phyloP scores from a whole-genome alignment of 2,113 vertebrate species.

The Verasper variegatus region DNA sequence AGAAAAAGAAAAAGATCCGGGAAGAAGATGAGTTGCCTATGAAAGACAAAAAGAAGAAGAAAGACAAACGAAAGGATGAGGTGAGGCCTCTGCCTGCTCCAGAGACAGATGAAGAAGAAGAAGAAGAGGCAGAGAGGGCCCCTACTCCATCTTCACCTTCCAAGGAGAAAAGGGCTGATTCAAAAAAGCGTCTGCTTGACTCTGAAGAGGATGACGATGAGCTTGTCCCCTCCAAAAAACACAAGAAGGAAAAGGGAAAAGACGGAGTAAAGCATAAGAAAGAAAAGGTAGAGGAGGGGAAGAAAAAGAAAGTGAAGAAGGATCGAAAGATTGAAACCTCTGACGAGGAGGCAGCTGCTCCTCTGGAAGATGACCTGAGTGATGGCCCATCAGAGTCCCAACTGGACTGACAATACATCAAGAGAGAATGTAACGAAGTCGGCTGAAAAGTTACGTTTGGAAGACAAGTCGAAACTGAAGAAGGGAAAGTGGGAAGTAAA shows the following conservation, averaged over 20 bases:
- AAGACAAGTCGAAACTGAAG: constrained; percentile 85
- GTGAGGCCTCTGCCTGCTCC: constrained; percentile 85
- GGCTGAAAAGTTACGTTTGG: constrained; percentile 52
- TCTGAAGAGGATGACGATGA: constrained; percentile 86
- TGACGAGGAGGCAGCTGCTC: constrained; percentile 72
- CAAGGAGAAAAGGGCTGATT: constrained; percentile 84
- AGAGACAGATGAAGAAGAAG: constrained; percentile 85
- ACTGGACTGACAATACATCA: constrained; percentile 50
- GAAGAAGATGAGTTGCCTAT: constrained; percentile 84
- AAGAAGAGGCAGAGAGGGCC: constrained; percentile 73
- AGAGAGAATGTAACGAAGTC: constrained; percentile 44
- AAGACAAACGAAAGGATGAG: constrained; percentile 85
- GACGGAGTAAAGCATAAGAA: constrained; percentile 84
- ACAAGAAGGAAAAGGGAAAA: constrained; percentile 88
- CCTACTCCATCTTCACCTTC: constrained; percentile 75
- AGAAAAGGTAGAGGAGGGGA: constrained; percentile 79
- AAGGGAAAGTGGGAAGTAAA: constrained; percentile 81
- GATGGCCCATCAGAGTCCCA: constrained; percentile 70
- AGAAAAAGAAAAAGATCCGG: constrained; percentile 80
- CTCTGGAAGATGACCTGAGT: constrained; percentile 71
- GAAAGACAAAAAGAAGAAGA: constrained; percentile 83
- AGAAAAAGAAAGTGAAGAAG: constrained; percentile 80
- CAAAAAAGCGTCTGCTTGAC: constrained; percentile 77
- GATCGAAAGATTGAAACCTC: constrained; percentile 72
- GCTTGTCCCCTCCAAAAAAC: constrained; percentile 86